Percentiles rank a stretch among this genome's conserved stretches.
Evolutionary conservation across 2,113 vertebrate species (phyloP).

Genomic region (Cyprichromis sp.): DNA sequence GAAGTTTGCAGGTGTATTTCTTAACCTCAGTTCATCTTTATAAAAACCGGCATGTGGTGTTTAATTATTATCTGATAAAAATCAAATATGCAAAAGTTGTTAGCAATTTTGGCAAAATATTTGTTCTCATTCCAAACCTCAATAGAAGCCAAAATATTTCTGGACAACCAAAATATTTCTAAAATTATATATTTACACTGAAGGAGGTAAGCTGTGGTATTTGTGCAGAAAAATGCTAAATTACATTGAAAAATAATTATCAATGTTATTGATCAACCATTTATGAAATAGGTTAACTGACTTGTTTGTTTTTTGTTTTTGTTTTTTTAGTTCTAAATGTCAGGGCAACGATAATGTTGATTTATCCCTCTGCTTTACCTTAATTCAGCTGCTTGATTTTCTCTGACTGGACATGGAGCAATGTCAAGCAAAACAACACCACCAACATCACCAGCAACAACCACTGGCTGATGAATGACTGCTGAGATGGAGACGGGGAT

Average conservation of each 20-base stretch:
- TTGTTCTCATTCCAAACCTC: background rate
- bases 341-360: background rate
- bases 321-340: background rate
- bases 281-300: background rate
- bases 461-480: constrained; percentile 65
- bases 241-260: background rate
- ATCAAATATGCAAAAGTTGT: background rate
- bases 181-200: background rate
- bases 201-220: background rate
- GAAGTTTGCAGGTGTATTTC: background rate
- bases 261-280: background rate
- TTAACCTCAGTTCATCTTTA: background rate
- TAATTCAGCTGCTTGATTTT: constrained; percentile 11
- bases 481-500: constrained; percentile 61
- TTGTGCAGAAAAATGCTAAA: background rate
- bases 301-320: background rate
- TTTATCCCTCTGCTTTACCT: background rate
- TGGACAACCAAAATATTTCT: background rate
- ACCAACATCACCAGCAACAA: constrained; percentile 53
- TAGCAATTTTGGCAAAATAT: background rate
- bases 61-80: background rate
- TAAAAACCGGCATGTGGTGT: background rate
- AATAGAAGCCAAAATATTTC: background rate
- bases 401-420: background rate
- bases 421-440: constrained; percentile 37